Conservation (phyloP, 2,888 invertebrate species). For the Helleia helle region DNA sequence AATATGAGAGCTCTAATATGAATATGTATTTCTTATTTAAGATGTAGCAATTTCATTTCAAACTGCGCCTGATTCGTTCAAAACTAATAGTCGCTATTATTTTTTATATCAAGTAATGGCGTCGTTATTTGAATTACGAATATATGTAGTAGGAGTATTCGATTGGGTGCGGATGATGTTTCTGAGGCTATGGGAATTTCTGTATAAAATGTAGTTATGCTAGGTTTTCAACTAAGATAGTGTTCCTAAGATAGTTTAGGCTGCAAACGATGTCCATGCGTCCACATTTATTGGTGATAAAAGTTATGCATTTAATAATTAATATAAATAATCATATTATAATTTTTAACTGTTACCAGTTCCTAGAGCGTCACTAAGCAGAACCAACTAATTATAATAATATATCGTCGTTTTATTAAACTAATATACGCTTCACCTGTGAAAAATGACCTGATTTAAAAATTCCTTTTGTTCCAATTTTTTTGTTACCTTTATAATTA, state of each 20-base stretch:
- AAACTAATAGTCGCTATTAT: background rate
- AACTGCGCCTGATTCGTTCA: slow-evolving; percentile 8
- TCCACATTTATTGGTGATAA: slow-evolving; percentile 38
- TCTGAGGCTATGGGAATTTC: slow-evolving; percentile 13
- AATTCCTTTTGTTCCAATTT: too few relatives aligned
- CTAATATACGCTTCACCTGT: too few relatives aligned
- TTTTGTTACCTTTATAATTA: too few relatives aligned
- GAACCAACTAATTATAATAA: background rate
- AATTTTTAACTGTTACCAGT: slow-evolving; percentile 21
- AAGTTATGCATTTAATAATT: slow-evolving; percentile 37
- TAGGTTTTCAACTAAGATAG: slow-evolving; percentile 21
- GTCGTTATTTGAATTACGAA: background rate
- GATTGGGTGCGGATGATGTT: slow-evolving; percentile 10
- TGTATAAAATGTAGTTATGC: slow-evolving; percentile 20
- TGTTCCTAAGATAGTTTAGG: slow-evolving; percentile 23
- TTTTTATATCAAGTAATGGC: background rate
- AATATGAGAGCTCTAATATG: too few relatives aligned
- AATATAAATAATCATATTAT: slow-evolving; percentile 10
- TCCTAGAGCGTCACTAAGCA: slow-evolving; percentile 26
- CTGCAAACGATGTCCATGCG: slow-evolving; percentile 26
- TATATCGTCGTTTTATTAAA: too few relatives aligned
- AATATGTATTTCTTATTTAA: background rate
- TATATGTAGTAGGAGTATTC: background rate
- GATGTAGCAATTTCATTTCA: background rate
- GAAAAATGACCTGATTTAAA: too few relatives aligned